Evolutionary conservation across 2,113 vertebrate species (phyloP), one percentile per base, ranked within the genome.

Genomic region (Chrysochloris asiatica): DNA sequence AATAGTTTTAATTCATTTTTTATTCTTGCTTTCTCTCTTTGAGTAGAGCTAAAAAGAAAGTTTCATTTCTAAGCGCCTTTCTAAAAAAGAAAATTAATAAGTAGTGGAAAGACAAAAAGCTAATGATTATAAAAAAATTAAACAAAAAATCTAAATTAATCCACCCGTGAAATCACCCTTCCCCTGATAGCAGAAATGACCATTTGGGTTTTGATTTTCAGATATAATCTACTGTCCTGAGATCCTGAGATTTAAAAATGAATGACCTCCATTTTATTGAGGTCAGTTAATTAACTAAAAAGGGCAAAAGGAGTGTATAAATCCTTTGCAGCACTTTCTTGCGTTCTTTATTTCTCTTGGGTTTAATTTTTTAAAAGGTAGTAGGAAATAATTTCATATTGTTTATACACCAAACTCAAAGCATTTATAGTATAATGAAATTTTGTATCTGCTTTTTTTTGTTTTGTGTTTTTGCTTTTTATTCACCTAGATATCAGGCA

Each of bases 201-300:
- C 26, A 80, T 87, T 77, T 94, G 47, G 21, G 43, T 93, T 93
- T 91, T 84, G 77, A 84, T 91, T 95, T 94, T 92, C 77, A 69
- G 67, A 89, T 92, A 67, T 84, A 88, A 93, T 89, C 56, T 90
- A 65, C 59, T 84, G 16, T 91, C 67, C 75, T 78, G 87, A 76
- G 65, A 90, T 88, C 59, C 30, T 72, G 61, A 89, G 77, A 91
- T 94, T 95, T 94, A 28, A 78, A 94, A 95, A 81, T 89, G 22
- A 19, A 80, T 54, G 72, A 22, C 33, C 75, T 96, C 13, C 19
- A 73, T 91, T 94, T 93, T 89, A 92, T 38, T 96, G 92, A 85
- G 87, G 89, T 96, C 93, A 92, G 47, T 93, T 88, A 93, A 93
- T 95, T 94, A 94, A 93, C 88, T 88, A 76, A 88, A 90, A 92